Conservation (phyloP, 2,797 vertebrate species). For the Phrynocephalus guinanensis region DNA sequence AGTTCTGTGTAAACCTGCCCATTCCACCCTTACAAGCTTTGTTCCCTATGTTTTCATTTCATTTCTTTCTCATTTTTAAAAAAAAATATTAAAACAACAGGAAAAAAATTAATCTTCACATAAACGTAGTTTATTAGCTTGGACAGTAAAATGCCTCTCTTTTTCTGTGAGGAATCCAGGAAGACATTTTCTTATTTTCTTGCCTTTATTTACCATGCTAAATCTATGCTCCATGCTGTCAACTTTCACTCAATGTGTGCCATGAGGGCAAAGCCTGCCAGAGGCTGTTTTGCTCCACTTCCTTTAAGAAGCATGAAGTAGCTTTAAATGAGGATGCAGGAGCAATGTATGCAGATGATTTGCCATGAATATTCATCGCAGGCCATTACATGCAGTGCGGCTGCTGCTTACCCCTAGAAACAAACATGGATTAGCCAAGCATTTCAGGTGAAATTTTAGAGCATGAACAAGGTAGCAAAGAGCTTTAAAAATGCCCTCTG, state of each 20-base stretch:
- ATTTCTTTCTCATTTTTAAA: neutral
- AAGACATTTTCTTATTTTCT: slow-evolving; percentile 6
- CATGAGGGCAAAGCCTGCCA: slow-evolving; percentile 35
- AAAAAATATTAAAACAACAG: neutral
- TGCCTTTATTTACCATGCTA: slow-evolving; percentile 32
- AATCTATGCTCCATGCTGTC: slow-evolving; percentile 40
- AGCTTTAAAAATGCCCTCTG: neutral
- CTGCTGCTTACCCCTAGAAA: slow-evolving; percentile 21
- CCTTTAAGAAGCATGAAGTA: slow-evolving; percentile 35
- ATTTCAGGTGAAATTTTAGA: slow-evolving; percentile 4
- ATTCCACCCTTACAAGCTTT: neutral
- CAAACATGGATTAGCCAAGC: neutral
- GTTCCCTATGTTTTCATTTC: neutral
- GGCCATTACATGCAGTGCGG: slow-evolving; percentile 23
- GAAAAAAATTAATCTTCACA: neutral
- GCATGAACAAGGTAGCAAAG: neutral
- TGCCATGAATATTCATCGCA: slow-evolving; percentile 46
- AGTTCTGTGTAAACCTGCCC: neutral
- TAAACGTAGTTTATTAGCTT: neutral
- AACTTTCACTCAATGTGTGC: slow-evolving; percentile 40
- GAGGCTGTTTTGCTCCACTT: slow-evolving; percentile 44
- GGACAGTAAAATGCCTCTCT: neutral
- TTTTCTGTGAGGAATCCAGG: neutral
- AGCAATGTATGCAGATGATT: slow-evolving; percentile 39
- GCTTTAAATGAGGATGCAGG: slow-evolving; percentile 32